Conservation (phyloP, 2,888 invertebrate genomes). For the Micoletzkya japonica region DNA sequence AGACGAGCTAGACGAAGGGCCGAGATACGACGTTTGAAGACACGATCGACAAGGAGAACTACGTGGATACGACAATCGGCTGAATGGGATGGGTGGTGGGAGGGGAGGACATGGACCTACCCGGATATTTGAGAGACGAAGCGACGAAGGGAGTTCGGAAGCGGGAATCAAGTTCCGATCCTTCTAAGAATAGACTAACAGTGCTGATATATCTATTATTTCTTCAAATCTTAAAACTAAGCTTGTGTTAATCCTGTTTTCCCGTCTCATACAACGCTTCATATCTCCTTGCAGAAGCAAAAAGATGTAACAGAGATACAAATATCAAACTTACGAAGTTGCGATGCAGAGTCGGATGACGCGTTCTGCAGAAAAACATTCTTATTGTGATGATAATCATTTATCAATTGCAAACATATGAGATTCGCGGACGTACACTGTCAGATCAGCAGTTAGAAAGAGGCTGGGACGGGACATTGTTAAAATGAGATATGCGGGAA, state of each 20-base stretch:
- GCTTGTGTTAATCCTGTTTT: no score
- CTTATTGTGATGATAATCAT: no score
- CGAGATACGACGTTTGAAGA: conserved; percentile 14
- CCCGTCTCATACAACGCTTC: no score
- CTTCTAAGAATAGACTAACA: conserved; percentile 3
- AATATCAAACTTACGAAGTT: conserved; percentile 1
- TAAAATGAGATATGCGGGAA: no score
- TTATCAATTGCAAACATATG: no score
- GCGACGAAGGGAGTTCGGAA: conserved; percentile 25
- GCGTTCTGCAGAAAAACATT: neutral
- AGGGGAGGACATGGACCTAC: neutral
- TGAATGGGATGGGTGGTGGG: neutral
- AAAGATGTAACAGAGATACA: neutral
- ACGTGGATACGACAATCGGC: conserved; percentile 22
- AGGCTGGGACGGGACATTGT: no score
- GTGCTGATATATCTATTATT: neutral
- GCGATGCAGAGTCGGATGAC: neutral
- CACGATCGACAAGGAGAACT: conserved; percentile 28
- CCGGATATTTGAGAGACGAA: neutral
- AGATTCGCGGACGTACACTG: no score
- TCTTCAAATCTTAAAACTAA: neutral
- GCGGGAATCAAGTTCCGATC: conserved; percentile 11
- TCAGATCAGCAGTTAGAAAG: no score
- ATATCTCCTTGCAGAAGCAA: no score
- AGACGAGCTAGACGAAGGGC: conserved; percentile 11